Conservation (phyloP, 2,797 vertebrate species). For the Fratercula arctica region DNA sequence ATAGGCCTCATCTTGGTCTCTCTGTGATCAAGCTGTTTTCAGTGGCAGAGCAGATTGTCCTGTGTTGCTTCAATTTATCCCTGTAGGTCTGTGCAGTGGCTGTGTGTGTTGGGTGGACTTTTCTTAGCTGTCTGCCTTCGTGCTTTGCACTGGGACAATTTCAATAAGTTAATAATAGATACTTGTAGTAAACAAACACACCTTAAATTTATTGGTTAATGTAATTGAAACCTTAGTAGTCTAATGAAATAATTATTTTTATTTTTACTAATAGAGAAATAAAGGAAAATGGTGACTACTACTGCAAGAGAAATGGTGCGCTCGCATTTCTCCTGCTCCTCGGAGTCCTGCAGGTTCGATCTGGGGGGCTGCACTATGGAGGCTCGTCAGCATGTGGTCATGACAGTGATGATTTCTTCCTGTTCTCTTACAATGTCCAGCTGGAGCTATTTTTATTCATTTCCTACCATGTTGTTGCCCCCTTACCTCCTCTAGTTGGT, state of each 20-base stretch:
- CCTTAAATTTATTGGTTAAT: background rate
- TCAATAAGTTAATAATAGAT: background rate
- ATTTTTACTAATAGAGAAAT: background rate
- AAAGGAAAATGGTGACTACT: background rate
- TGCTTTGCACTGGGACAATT: background rate
- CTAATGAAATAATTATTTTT: background rate
- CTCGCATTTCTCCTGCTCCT: background rate
- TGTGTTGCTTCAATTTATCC: background rate
- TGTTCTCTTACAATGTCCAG: background rate
- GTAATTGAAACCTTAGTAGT: background rate
- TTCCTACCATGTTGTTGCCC: background rate
- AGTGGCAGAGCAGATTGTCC: background rate
- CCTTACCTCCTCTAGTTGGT: background rate
- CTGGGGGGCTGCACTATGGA: background rate
- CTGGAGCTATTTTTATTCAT: background rate
- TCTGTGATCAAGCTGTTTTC: background rate
- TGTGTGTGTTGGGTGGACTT: background rate
- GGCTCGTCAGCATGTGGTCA: background rate
- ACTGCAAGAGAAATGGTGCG: background rate
- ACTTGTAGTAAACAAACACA: background rate
- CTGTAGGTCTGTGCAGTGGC: background rate
- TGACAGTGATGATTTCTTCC: background rate
- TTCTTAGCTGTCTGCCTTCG: background rate
- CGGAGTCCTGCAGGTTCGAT: rapidly evolving
- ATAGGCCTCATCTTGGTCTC: background rate